Evolutionary conservation across 2,888 invertebrate genomes (phyloP), one percentile per base, ranked within the genome.

Genomic region (Cosmia trapezina): DNA sequence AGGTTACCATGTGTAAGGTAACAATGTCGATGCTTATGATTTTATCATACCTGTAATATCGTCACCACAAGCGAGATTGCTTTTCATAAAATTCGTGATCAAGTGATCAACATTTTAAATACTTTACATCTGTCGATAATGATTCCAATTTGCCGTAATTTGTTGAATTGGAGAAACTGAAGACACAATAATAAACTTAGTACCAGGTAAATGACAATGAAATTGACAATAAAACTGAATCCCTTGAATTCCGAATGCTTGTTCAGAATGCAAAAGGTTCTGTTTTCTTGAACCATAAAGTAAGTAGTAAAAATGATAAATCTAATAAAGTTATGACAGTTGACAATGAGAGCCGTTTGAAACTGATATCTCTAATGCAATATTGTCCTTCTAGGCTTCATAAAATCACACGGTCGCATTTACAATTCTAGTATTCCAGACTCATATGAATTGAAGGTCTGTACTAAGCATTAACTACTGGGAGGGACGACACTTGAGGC

Each of bases 361-460:
- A 70, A 67, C 63, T 64, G 67, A 81, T 68, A 77, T 49, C 14
- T 43, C 43, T 76, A 81, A 77, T 76, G 66, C 66, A 76, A 76
- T 37, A 37, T 76, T 63, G 65, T 73, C 56, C 67, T 73, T 56
- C 67, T 60, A 63, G 68, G 45, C 53, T 54, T 65, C 68, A 73
- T 83, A 76, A 78, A 83, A 83, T 80, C 69, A 68, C 65, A 70
- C 49, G 60, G 47, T 60, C 71, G 60, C 73, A 83, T 73, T 83
- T 73, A 83, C 67, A 56, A 79, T 70, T 83, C 73, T 71, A 79
- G 82, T 81, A 81, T 77, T 77, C 67, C 43, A 70, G 70, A 61
- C 78, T 81, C 78, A 77, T 71, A 81, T 81, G 80, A 81, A 80
- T 81, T 82, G 79, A 81, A 82, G 83, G 73, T 81, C 57, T 70